phyloP scores from a whole-genome alignment of 1,140 invertebrate species.

The Saccostrea echinata region DNA sequence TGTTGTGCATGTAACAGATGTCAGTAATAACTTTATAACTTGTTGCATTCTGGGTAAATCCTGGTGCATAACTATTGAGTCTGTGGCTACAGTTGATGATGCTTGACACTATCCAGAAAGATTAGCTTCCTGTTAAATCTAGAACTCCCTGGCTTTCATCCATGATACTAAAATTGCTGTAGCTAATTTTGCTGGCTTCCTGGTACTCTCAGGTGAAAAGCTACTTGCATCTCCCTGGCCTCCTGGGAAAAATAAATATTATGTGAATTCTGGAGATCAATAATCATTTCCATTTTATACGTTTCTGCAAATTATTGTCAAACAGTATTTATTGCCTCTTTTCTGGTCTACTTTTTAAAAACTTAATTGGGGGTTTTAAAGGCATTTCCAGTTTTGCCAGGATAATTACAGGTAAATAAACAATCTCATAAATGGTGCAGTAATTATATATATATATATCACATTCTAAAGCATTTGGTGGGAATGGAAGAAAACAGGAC shows the following conservation, averaged over 20 bases:
- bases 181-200: constrained; percentile 8
- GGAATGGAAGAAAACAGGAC: no score
- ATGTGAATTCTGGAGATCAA: not conserved
- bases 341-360: not conserved
- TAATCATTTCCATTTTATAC: not conserved
- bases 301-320: constrained; percentile 16
- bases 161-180: not conserved
- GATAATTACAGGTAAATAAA: not conserved
- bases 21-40: not conserved
- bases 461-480: no score
- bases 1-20: constrained; percentile 5
- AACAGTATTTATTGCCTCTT: not conserved
- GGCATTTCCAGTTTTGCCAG: not conserved
- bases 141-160: not conserved
- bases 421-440: not conserved
- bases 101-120: constrained; percentile 5
- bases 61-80: not conserved
- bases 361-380: not conserved
- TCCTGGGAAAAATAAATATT: constrained; percentile 21
- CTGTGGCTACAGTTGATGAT: not conserved
- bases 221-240: not conserved
- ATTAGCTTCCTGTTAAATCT: not conserved
- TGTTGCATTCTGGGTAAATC: not conserved
- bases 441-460: not conserved
- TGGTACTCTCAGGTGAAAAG: constrained; percentile 17